Conservation (phyloP, 1,140 invertebrate genomes). For the Bombus waltoni region DNA sequence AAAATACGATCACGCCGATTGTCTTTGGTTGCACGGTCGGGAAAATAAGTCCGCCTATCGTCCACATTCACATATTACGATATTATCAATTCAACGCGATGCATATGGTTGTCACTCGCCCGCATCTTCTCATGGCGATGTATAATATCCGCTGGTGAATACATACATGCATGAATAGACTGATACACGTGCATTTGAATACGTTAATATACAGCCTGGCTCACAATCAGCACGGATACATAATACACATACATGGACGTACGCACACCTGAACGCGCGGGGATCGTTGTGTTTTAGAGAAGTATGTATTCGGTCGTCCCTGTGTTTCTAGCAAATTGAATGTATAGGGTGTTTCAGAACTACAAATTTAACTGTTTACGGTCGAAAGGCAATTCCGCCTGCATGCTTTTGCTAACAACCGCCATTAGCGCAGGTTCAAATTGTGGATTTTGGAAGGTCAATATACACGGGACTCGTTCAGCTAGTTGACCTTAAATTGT, state of each 20-base stretch:
- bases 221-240: constrained; percentile 10
- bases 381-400: background rate
- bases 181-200: constrained; percentile 65
- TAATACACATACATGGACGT: background rate
- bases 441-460: constrained; percentile 19
- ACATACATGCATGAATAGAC: constrained; percentile 58
- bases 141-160: constrained; percentile 76
- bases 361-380: constrained; percentile 29
- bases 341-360: constrained; percentile 10
- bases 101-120: constrained; percentile 79
- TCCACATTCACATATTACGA: constrained; percentile 75
- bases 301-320: background rate
- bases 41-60: constrained; percentile 40
- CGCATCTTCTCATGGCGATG: constrained; percentile 79
- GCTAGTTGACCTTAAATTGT: constrained; percentile 19
- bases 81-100: constrained; percentile 80
- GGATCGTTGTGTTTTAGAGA: background rate
- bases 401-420: constrained; percentile 28
- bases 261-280: background rate
- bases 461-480: constrained; percentile 1
- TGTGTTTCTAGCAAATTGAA: constrained; percentile 27
- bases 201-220: constrained; percentile 68
- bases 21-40: background rate
- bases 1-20: constrained; percentile 10
- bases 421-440: background rate